Evolutionary conservation across 2,797 vertebrate species (phyloP), one percentile per base, ranked within the genome.

Genomic region (Sebastes diploproa): DNA sequence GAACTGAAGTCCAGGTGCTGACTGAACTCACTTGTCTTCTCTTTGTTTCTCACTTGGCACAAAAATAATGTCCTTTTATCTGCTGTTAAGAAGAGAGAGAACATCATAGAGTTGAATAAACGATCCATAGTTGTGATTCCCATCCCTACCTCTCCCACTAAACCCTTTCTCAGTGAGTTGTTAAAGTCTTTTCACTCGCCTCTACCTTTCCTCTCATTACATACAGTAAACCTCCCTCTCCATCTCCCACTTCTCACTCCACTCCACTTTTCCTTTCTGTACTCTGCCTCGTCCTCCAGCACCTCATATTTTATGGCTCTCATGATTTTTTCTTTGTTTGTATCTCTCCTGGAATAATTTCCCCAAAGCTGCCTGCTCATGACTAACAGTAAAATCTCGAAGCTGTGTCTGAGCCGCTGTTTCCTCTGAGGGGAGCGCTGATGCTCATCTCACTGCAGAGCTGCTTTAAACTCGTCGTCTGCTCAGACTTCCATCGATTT

Each of bases 191-290:
- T 62, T 62, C 52, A 22, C 30, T 42, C 2, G 14, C 8, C 30
- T 67, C 22, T 55, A 72, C 6, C 62, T 54, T 76, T n/a, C 46
- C 50, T 61, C 73, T 84, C 52, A 79, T 83, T 72, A 75, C 52
- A 23, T 20, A 56, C 62, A 69, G 75, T 54, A 71, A 58, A 65
- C 29, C 62, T 64, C 27, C 27, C 36, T 68, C 58, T 62, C 25
- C 42, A 22, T 23, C 52, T 56, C 36, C 8, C 58, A 18, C 56
- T 69, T 30, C 54, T 65, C 52, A n/a, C 11, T 6, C 16, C 6
- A 60, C 23, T 75, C 32, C 18, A 30, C 23, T 42, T 42, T 42
- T 7, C 10, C 7, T 29, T 64, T 8, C 22, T 36, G n/a, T n/a
- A 12, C 60, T 10, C 52, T 22, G 32, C 10, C 20, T 63, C 13